A percentile compares a stretch with the other conserved stretches of the same genome.
These are phyloP conservation scores for Bombycilla garrulus DNA, from an alignment of 2,113 vertebrate species.

Conservation along the genomic window DNA sequence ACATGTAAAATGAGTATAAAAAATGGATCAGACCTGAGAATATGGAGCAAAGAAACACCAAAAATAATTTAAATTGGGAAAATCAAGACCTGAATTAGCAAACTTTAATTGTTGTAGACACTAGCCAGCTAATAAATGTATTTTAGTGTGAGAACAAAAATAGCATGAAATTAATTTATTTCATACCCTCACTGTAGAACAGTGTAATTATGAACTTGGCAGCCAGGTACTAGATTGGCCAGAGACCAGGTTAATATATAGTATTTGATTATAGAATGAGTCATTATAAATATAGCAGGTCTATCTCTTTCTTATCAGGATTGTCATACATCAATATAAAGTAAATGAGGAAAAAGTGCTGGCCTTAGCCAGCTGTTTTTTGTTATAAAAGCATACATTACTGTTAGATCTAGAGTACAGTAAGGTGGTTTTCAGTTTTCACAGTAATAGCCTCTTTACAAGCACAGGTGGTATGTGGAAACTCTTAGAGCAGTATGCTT, in stretches of 20 bases:
- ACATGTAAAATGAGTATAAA: not conserved
- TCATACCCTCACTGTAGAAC: constrained; percentile 24
- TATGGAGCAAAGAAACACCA: not conserved
- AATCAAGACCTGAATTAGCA: constrained; percentile 3
- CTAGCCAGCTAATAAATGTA: not conserved
- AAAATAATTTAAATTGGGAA: not conserved
- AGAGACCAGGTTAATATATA: constrained; percentile 34
- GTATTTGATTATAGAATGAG: constrained; percentile 56
- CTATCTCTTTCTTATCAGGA: constrained; percentile 35
- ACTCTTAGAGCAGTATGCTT: not conserved
- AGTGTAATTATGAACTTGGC: constrained; percentile 37
- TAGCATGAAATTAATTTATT: constrained; percentile 33
- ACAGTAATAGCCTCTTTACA: not conserved
- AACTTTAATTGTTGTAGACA: not conserved
- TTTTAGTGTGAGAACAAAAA: constrained; percentile 5
- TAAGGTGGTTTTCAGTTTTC: not conserved
- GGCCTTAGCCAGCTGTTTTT: constrained; percentile 22
- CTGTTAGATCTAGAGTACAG: not conserved
- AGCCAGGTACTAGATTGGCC: constrained; percentile 18
- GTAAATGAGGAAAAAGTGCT: constrained; percentile 55
- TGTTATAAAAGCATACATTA: constrained; percentile 11
- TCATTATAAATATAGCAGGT: constrained; percentile 51
- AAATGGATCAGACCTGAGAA: not conserved
- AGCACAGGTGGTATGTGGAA: not conserved
- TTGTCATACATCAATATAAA: constrained; percentile 47